Evolutionary conservation across 2,888 invertebrate genomes (phyloP), one percentile per base, ranked within the genome.

Genomic region (Harmothoe impar): DNA sequence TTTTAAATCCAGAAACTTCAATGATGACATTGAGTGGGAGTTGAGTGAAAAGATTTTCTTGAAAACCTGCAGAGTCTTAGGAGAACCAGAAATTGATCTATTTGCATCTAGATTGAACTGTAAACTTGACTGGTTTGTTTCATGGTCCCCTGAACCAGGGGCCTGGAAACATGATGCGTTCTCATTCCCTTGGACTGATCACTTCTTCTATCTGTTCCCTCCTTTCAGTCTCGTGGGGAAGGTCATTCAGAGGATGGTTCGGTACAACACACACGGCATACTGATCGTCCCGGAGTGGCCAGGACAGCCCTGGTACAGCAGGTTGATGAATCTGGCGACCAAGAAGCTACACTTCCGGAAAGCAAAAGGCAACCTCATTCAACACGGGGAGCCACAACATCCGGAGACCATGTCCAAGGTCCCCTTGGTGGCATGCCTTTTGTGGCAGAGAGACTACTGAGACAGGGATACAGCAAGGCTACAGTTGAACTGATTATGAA

Each of bases 221-320:
- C 62, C 62, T 62, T 62, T 62, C 62, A 62, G 62, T 62, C 20
- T 62, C 62, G 62, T 62, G 62, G 62, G 62, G 62, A 62, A n/a
- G 25, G 62, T 62, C 10, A 15, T 62, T 1, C 10, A 5, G 10
- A 62, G 25, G 23, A 5, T 62, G 5, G 5, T 62, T 3, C 10
- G 23, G 62, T 3, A 5, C 1, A 3, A 15, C 5, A 62, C 62
- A 62, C 3, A 20, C 3, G 5, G 23, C 62, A 5, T 62, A 5
- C 62, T 62, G 62, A 15, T 62, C 23, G 62, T 62, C 1, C 62
- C 62, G 25, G 62, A 62, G 1, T 62, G 62, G 62, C 23, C 62
- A n/a, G 25, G 23, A 1, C 62, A 62, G 25, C 10, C 62, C 20
- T 62, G 62, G 62, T 62, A 62, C n/a, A n/a, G 23, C n/a, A 3